Percentiles rank a stretch among this genome's conserved stretches.
Conservation (phyloP, 2,797 vertebrate genomes). For the Geotria australis region DNA sequence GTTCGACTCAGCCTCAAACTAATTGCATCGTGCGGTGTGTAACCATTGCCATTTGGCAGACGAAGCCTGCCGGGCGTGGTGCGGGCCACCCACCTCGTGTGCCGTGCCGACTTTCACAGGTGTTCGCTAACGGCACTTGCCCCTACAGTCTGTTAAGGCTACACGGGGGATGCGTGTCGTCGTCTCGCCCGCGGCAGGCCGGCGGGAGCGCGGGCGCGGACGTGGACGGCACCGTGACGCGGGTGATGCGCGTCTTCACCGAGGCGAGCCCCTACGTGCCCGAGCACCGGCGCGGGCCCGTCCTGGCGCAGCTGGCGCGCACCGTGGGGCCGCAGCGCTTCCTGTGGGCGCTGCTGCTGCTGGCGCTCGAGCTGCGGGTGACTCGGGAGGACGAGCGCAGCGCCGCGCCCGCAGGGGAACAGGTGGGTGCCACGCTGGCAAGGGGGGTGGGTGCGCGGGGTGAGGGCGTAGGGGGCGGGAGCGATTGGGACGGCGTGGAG, state of each 20-base stretch:
- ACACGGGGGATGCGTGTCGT: no score
- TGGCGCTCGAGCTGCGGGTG: conserved; percentile 56
- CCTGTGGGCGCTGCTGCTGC: conserved; percentile 51
- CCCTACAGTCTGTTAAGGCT: no score
- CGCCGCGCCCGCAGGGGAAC: conserved; percentile 27
- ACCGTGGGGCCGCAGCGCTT: conserved; percentile 38
- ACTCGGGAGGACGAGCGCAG: conserved; percentile 13
- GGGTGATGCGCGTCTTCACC: conserved; percentile 43
- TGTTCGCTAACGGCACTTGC: no score
- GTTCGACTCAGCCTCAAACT: no score
- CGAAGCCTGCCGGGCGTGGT: no score
- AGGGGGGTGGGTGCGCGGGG: not conserved
- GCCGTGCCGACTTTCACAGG: no score
- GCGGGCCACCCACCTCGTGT: no score
- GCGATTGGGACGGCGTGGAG: not conserved
- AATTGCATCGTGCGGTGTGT: no score
- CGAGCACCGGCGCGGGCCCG: conserved; percentile 45
- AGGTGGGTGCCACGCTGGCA: conserved; percentile 1
- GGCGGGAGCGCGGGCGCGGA: conserved; percentile 9
- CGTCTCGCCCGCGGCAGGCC: conserved; percentile 4
- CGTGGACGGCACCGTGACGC: conserved; percentile 26
- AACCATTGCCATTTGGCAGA: no score
- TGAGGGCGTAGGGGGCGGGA: no score
- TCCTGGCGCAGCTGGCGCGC: conserved; percentile 33
- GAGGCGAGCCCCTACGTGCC: conserved; percentile 73